These are phyloP conservation scores for Amphiprion percula DNA, from an alignment of 2,113 vertebrate species.

Conservation along the genomic window DNA sequence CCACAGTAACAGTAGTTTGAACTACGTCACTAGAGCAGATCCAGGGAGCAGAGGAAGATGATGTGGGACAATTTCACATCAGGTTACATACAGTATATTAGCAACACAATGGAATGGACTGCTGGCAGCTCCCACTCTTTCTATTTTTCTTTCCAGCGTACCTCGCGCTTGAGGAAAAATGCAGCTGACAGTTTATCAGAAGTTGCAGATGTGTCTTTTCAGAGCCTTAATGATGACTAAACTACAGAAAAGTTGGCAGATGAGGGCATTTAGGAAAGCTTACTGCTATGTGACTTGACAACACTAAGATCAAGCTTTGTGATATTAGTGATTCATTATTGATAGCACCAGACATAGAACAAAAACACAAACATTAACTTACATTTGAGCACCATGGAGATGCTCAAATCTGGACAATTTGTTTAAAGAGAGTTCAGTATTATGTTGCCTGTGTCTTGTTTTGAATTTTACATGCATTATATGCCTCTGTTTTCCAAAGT, in stretches of 20 bases:
- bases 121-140: slow-evolving; percentile 10
- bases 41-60: slow-evolving; percentile 13
- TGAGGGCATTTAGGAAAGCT: too few relatives aligned
- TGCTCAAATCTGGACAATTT: background rate
- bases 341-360: background rate
- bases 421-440: background rate
- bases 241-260: background rate
- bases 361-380: background rate
- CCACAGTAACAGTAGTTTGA: slow-evolving; percentile 28
- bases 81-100: background rate
- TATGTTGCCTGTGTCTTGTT: background rate
- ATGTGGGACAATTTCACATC: slow-evolving; percentile 33
- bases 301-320: too few relatives aligned
- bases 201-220: background rate
- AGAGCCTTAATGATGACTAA: background rate
- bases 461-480: too few relatives aligned
- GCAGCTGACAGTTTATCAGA: background rate
- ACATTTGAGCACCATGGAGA: background rate
- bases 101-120: background rate
- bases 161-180: slow-evolving; percentile 7
- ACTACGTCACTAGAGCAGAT: slow-evolving; percentile 42
- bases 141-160: background rate
- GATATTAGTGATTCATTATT: background rate
- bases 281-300: too few relatives aligned
- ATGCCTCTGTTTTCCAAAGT: background rate